A percentile compares a stretch with the other conserved stretches of the same genome.
phyloP scores from a whole-genome alignment of 2,113 vertebrate species.

The Bos taurus region DNA sequence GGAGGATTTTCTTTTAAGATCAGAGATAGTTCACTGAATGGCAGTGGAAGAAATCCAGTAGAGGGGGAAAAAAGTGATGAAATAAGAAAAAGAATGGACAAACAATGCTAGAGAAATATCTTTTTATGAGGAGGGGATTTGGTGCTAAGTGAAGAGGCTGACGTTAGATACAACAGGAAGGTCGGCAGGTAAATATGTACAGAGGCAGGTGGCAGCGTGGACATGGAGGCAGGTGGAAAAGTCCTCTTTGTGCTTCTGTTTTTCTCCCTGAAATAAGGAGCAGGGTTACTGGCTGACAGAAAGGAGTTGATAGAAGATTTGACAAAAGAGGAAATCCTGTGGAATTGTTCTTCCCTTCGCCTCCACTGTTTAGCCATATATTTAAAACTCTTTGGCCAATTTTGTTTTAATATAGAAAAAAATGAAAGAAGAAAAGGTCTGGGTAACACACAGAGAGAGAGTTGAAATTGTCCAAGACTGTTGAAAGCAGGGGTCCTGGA shows the following conservation, averaged over 20 bases:
- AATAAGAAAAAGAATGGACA: not conserved
- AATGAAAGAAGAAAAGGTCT: not conserved
- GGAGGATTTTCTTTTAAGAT: not conserved
- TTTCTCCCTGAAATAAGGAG: not conserved
- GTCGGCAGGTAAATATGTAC: not conserved
- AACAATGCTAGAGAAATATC: not conserved
- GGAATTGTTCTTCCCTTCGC: not conserved
- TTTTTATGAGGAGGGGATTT: not conserved
- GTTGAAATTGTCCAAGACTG: not conserved
- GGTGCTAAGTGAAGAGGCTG: not conserved
- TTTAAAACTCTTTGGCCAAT: not conserved
- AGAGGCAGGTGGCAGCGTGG: accelerated
- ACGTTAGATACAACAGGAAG: not conserved
- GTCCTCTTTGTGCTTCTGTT: not conserved
- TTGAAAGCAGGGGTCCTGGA: not conserved
- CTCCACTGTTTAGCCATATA: not conserved
- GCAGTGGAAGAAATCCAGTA: not conserved
- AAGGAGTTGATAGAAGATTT: not conserved
- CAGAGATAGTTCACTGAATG: not conserved
- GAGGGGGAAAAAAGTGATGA: not conserved
- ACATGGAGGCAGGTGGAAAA: not conserved
- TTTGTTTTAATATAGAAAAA: not conserved
- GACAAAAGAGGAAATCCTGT: not conserved
- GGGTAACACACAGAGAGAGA: not conserved
- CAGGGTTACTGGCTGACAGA: not conserved